Evolutionary conservation across 2,113 vertebrate genomes (phyloP), one percentile per base, ranked within the genome.

Genomic region (Oryzias curvinotus): DNA sequence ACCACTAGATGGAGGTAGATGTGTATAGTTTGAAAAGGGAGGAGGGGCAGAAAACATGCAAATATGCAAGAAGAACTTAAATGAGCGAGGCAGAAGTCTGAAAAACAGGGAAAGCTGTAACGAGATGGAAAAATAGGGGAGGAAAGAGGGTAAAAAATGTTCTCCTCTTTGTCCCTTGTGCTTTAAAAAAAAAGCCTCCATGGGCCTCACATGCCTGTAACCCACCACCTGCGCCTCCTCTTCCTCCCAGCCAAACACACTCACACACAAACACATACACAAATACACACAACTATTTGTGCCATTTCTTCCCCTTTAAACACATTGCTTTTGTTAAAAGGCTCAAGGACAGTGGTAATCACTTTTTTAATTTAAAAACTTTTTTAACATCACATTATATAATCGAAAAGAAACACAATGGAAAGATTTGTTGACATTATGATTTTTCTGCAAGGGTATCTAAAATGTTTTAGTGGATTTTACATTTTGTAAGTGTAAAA

Each of bases 1-100:
- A n/a, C 73, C 87, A 86, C 81, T 70, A 88, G 87, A 73, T 85
- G 74, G 82, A 10, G 74, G 47, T 66, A 69, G 1, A 1, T 28
- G 52, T 41, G 56, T 57, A 60, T 45, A 57, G 8, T 14, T 53
- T 28, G 4, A 0, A 1, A 0, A 10, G 19, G 21, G 52, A 5
- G 17, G 28, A 53, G 25, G 3, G 13, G 53, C 3, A 0, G 7
- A 41, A 45, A 10, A 52, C 3, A 36, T 3, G 3, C 5, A 6
- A 41, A 25, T 3, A 44, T 59, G 17, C 8, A 47, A 30, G 14
- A 45, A 26, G 19, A n/a, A 8, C 4, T 45, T 0, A 44, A 26
- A 23, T 26, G 14, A 12, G 6, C 48, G 36, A 30, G 49, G 23
- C 4, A 52, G 15, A n/a, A 45, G 18, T 7, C 15, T 26, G 41